Evolutionary conservation across 2,797 vertebrate species (phyloP).

Genomic region (Microcaecilia unicolor): DNA sequence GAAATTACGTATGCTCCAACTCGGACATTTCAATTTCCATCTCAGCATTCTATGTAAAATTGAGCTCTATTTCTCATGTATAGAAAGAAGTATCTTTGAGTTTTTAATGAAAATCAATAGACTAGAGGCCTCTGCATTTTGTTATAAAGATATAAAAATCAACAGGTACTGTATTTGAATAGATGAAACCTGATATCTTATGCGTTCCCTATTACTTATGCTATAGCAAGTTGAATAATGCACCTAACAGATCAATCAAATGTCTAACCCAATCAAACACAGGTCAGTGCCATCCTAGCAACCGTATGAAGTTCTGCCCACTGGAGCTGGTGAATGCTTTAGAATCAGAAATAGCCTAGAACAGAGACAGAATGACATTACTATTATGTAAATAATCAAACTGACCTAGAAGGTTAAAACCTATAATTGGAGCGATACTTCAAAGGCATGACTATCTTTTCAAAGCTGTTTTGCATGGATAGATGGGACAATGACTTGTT

Average conservation of each 20-base stretch:
- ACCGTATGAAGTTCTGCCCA: slow-evolving; percentile 72
- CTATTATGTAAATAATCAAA: slow-evolving; percentile 98
- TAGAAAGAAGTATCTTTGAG: no score
- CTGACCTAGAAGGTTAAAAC: slow-evolving; percentile 95
- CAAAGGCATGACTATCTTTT: slow-evolving; percentile 92
- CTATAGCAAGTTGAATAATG: slow-evolving; percentile 59
- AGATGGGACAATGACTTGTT: slow-evolving; percentile 59
- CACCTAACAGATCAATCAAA: slow-evolving; percentile 55
- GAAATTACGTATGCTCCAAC: no score
- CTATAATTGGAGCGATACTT: slow-evolving; percentile 98
- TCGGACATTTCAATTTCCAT: no score
- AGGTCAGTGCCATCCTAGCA: slow-evolving; percentile 72
- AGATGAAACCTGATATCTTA: slow-evolving; percentile 35
- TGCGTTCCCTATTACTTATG: slow-evolving; percentile 44
- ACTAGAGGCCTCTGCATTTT: no score
- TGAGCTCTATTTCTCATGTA: no score
- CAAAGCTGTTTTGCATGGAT: slow-evolving; percentile 55
- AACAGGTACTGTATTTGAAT: no score
- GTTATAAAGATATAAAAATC: no score
- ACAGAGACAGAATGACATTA: slow-evolving; percentile 85
- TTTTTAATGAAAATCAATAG: no score
- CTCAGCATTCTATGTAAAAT: no score
- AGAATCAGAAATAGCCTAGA: slow-evolving; percentile 76
- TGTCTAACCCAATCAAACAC: slow-evolving; percentile 75
- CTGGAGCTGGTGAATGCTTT: slow-evolving; percentile 62